A percentile compares a stretch with the other conserved stretches of the same genome.
Evolutionary conservation across 1,140 invertebrate species (phyloP).

Genomic region (Dinothrombium tinctorium): DNA sequence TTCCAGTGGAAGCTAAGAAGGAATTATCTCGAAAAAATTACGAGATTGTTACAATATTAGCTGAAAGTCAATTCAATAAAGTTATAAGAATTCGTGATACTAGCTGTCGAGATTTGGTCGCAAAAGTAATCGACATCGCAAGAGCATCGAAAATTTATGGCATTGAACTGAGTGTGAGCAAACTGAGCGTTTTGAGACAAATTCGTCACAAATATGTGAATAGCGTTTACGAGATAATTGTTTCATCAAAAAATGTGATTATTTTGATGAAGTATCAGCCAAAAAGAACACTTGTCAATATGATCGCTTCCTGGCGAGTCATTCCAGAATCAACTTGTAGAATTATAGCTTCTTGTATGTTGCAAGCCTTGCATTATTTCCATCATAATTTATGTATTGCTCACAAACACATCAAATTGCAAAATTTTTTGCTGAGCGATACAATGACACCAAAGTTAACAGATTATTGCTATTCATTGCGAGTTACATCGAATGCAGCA

Average conservation of each 20-base stretch:
- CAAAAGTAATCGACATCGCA: slow-evolving; percentile 3
- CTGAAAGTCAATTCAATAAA: too few species aligned
- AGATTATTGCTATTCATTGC: slow-evolving; percentile 9
- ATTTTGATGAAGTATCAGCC: slow-evolving; percentile 3
- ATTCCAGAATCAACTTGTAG: not conserved
- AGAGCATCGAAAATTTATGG: slow-evolving; percentile 2
- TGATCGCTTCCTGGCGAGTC: not conserved
- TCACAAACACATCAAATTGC: slow-evolving; percentile 11
- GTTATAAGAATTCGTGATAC: too few species aligned
- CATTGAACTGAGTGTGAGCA: not conserved
- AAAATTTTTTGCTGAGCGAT: slow-evolving; percentile 10
- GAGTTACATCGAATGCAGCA: not conserved
- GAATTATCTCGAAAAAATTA: too few species aligned
- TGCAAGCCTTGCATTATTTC: slow-evolving; percentile 8
- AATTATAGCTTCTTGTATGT: not conserved
- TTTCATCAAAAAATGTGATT: not conserved
- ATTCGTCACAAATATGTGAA: slow-evolving; percentile 2
- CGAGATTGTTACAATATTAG: too few species aligned
- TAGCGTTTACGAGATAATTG: not conserved
- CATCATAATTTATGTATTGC: slow-evolving; percentile 6
- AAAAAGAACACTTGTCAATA: slow-evolving; percentile 8
- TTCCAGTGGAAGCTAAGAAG: too few species aligned
- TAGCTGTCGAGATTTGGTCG: slow-evolving; percentile 5
- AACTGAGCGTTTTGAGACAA: slow-evolving; percentile 2
- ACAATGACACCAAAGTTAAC: slow-evolving; percentile 6